These are phyloP conservation scores for Melanotaenia parkinsoni DNA, from an alignment of 2,797 vertebrate genomes.

Conservation along the genomic window DNA sequence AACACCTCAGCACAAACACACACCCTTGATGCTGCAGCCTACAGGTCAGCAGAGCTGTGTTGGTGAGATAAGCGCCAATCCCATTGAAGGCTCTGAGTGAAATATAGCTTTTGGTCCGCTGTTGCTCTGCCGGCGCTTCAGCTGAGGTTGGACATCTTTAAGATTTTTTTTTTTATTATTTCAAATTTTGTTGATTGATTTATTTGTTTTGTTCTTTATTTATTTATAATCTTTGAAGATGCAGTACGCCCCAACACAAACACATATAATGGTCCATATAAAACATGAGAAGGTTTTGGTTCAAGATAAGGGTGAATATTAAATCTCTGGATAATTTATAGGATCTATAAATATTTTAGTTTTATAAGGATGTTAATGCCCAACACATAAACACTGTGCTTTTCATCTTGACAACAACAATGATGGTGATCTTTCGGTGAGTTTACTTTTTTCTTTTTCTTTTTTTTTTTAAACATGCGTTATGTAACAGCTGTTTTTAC, in stretches of 20 bases:
- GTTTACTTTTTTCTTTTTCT: neutral
- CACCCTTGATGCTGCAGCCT: slow-evolving; percentile 75
- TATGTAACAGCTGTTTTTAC: neutral
- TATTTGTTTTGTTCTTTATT: slow-evolving; percentile 18
- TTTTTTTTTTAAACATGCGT: neutral
- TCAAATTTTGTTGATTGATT: slow-evolving; percentile 20
- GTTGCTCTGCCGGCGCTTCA: slow-evolving; percentile 34
- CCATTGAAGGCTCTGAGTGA: slow-evolving; percentile 61
- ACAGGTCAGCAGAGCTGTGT: slow-evolving; percentile 75
- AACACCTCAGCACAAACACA: slow-evolving; percentile 78
- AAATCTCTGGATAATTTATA: slow-evolving; percentile 16
- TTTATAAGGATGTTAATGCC: neutral
- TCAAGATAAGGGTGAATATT: neutral
- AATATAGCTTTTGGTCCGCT: slow-evolving; percentile 51
- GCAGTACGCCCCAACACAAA: neutral
- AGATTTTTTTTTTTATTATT: neutral
- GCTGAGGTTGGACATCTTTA: slow-evolving; percentile 18
- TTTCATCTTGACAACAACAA: too few species aligned
- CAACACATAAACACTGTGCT: slow-evolving; percentile 8
- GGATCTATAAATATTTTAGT: neutral
- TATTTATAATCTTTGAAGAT: neutral
- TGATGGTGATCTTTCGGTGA: too few species aligned
- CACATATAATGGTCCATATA: neutral
- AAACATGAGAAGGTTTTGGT: slow-evolving; percentile 8
- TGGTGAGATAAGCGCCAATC: slow-evolving; percentile 72